These are phyloP conservation scores for Hirtodrosophila confusa DNA, from an alignment of 2,888 invertebrate species.

Conservation along the genomic window DNA sequence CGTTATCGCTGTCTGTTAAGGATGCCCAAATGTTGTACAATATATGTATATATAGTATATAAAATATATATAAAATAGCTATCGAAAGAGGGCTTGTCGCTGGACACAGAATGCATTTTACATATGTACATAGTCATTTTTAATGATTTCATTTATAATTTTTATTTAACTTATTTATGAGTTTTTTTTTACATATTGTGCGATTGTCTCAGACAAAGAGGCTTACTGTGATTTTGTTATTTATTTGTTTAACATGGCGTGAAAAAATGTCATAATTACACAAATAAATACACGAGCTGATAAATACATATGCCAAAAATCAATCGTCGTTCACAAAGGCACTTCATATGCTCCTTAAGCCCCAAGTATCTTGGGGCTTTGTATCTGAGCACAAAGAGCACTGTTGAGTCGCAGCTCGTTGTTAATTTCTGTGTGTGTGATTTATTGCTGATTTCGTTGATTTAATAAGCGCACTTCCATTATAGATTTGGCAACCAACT, in stretches of 20 bases:
- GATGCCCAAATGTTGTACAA: slow-evolving; percentile 18
- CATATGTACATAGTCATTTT: slow-evolving; percentile 20
- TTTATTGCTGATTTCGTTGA: slow-evolving; percentile 51
- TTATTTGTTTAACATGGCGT: slow-evolving; percentile 66
- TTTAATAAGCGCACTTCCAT: slow-evolving; percentile 49
- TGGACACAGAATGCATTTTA: slow-evolving; percentile 20
- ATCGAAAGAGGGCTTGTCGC: slow-evolving; percentile 61
- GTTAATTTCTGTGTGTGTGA: slow-evolving; percentile 23
- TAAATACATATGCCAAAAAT: slow-evolving; percentile 29
- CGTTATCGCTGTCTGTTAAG: slow-evolving; percentile 25
- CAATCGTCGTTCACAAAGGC: slow-evolving; percentile 57
- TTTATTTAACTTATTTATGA: slow-evolving; percentile 49
- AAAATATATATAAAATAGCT: slow-evolving; percentile 10
- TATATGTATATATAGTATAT: neutral
- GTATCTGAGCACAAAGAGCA: slow-evolving; percentile 43
- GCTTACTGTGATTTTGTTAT: slow-evolving; percentile 53
- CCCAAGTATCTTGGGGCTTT: slow-evolving; percentile 48
- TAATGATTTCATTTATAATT: slow-evolving; percentile 27
- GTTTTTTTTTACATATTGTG: slow-evolving; percentile 27
- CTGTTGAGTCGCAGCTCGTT: slow-evolving; percentile 19
- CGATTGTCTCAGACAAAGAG: slow-evolving; percentile 53
- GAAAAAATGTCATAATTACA: slow-evolving; percentile 73
- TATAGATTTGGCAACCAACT: slow-evolving; percentile 13
- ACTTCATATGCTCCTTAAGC: slow-evolving; percentile 51
- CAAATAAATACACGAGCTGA: slow-evolving; percentile 61